These are phyloP conservation scores for Oreotragus oreotragus DNA, from an alignment of 2,113 vertebrate species.

Conservation along the genomic window DNA sequence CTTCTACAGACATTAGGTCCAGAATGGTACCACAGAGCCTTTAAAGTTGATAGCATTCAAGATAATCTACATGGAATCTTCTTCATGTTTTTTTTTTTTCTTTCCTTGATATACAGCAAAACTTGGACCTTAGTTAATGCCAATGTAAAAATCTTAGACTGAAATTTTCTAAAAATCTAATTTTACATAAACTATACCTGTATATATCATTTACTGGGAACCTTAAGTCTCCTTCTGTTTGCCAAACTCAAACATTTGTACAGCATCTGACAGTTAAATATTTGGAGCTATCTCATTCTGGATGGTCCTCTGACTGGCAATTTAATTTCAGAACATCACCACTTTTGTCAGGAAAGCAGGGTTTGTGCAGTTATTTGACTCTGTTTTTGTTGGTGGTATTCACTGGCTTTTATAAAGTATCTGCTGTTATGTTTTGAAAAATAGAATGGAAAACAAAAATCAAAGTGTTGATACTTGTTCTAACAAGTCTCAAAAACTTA, in stretches of 20 bases:
- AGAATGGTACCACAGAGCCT: fast-evolving
- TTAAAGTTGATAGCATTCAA: background rate
- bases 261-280: background rate
- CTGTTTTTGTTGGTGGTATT: background rate
- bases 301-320: background rate
- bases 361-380: background rate
- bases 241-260: background rate
- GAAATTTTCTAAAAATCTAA: background rate
- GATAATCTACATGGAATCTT: background rate
- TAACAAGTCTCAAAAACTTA: background rate
- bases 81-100: background rate
- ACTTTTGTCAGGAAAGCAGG: background rate
- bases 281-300: background rate
- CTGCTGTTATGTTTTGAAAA: background rate
- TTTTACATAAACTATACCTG: background rate
- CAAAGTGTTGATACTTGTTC: background rate
- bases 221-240: background rate
- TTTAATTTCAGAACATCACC: background rate
- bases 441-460: background rate
- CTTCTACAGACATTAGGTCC: background rate
- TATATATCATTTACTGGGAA: background rate
- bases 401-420: background rate
- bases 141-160: background rate
- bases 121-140: background rate
- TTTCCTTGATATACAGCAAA: background rate